phyloP scores from a whole-genome alignment of 2,113 vertebrate species.

The Amphiprion ocellaris region DNA sequence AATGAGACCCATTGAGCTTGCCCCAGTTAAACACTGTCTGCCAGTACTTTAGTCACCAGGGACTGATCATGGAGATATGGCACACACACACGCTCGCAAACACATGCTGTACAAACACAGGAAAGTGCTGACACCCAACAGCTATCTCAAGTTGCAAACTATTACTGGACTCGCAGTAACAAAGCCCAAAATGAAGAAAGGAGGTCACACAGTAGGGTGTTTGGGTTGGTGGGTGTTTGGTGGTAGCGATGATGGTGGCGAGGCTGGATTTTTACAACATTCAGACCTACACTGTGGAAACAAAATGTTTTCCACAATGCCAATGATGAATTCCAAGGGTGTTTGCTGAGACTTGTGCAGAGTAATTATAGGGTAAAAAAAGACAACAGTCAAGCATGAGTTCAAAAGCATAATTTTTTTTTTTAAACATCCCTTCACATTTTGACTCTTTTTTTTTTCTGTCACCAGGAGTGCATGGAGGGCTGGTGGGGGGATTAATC shows the following conservation, averaged over 20 bases:
- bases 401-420: slow-evolving; percentile 11
- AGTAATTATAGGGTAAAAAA: slow-evolving; percentile 50
- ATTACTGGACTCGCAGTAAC: slow-evolving; percentile 70
- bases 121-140: slow-evolving; percentile 79
- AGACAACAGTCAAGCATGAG: slow-evolving; percentile 32
- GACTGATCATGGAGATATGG: slow-evolving; percentile 80
- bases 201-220: slow-evolving; percentile 65
- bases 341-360: slow-evolving; percentile 55
- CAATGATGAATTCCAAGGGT: slow-evolving; percentile 45
- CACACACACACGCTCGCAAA: slow-evolving; percentile 68
- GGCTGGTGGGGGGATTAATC: slow-evolving; percentile 55
- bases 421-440: slow-evolving; percentile 18
- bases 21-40: slow-evolving; percentile 83
- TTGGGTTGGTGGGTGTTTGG: slow-evolving; percentile 37
- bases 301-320: slow-evolving; percentile 27
- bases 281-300: slow-evolving; percentile 16
- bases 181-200: slow-evolving; percentile 64
- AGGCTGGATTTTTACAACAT: slow-evolving; percentile 11
- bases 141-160: slow-evolving; percentile 71
- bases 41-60: slow-evolving; percentile 74
- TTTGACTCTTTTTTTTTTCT: slow-evolving; percentile 30
- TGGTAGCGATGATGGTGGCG: slow-evolving; percentile 8
- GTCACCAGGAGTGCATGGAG: slow-evolving; percentile 29
- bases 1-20: slow-evolving; percentile 83
- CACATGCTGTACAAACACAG: slow-evolving; percentile 71